These are phyloP conservation scores for Myotis yumanensis DNA, from an alignment of 2,113 vertebrate species.

Conservation along the genomic window DNA sequence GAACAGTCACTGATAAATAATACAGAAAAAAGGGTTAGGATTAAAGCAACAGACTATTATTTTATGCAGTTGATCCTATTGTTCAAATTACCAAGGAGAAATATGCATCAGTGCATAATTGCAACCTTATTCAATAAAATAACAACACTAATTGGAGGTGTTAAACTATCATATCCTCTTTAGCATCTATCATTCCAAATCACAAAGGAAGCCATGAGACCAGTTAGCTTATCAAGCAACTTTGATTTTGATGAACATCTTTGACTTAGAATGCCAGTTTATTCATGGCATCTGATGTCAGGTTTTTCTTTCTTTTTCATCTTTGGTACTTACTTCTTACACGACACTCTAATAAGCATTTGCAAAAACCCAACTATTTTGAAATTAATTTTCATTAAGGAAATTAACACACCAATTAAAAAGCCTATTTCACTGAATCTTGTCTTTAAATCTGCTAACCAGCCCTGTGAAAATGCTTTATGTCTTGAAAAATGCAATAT, in stretches of 20 bases:
- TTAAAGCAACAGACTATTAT: not conserved
- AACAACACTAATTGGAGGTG: not conserved
- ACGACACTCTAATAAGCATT: not conserved
- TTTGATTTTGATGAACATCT: not conserved
- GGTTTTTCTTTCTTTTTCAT: not conserved
- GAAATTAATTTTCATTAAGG: not conserved
- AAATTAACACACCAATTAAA: not conserved
- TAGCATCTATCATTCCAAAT: not conserved
- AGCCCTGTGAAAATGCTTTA: not conserved
- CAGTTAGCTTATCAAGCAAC: not conserved
- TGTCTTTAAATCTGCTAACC: not conserved
- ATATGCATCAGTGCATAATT: not conserved
- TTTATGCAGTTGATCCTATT: not conserved
- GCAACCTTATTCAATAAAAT: not conserved
- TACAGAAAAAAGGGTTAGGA: not conserved
- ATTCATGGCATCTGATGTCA: too few species aligned
- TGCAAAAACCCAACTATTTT: not conserved
- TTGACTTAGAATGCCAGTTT: not conserved
- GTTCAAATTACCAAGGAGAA: not conserved
- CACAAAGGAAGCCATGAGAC: not conserved
- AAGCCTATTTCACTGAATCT: not conserved
- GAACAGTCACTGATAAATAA: not conserved
- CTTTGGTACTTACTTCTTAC: not conserved
- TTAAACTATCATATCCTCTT: not conserved
- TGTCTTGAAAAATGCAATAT: not conserved